phyloP scores from a whole-genome alignment of 2,797 vertebrate species.

The Etheostoma nigrum region DNA sequence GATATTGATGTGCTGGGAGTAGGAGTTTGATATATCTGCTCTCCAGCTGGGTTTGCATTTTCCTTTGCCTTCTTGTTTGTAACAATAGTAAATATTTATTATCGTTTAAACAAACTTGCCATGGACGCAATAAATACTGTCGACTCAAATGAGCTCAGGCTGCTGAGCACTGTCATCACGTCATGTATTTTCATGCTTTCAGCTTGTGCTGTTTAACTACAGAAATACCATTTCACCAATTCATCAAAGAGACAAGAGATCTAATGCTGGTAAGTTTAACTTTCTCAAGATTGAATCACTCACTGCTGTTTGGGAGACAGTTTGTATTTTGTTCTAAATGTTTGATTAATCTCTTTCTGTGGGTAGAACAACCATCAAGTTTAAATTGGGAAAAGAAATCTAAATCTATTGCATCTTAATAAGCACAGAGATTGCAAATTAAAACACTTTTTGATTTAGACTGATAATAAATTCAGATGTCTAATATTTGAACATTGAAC shows the following conservation, averaged over 20 bases:
- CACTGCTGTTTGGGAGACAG: neutral
- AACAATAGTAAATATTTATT: conserved; percentile 74
- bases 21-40: conserved; percentile 51
- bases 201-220: conserved; percentile 28
- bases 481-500: neutral
- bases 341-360: neutral
- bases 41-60: conserved; percentile 52
- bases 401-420: neutral
- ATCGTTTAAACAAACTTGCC: conserved; percentile 64
- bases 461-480: neutral
- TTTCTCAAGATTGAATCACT: conserved; percentile 1
- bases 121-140: conserved; percentile 28
- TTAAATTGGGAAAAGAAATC: neutral
- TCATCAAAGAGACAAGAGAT: conserved; percentile 4
- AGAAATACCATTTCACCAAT: neutral
- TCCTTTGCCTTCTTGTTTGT: conserved; percentile 61
- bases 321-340: conserved; percentile 9
- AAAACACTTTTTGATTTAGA: neutral
- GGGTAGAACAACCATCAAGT: neutral
- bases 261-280: neutral
- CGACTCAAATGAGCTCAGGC: conserved; percentile 20
- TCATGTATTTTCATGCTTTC: conserved; percentile 27
- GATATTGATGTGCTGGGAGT: conserved; percentile 42
- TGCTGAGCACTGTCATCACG: conserved; percentile 25
- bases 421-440: neutral